These are phyloP conservation scores for Amiota communis DNA, from an alignment of 2,888 invertebrate species.

Conservation along the genomic window DNA sequence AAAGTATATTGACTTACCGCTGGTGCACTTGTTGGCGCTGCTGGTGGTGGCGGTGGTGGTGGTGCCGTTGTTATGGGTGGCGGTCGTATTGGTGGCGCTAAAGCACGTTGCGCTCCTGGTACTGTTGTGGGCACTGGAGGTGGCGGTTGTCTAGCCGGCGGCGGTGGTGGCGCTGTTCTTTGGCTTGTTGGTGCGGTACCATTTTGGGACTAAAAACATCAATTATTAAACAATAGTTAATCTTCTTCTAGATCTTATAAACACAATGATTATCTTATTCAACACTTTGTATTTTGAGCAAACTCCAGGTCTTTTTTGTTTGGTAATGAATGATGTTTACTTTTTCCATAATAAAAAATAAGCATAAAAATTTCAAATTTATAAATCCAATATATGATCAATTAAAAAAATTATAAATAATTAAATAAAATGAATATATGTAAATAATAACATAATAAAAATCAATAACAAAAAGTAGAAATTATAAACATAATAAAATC, in stretches of 20 bases:
- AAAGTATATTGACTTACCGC: constrained; percentile 47
- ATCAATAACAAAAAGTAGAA: too few relatives aligned
- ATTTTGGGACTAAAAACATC: constrained; percentile 59
- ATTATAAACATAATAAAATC: too few relatives aligned
- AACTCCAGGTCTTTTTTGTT: too few relatives aligned
- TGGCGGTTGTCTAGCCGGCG: constrained; percentile 75
- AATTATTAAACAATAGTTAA: not conserved
- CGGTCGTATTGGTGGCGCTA: constrained; percentile 71
- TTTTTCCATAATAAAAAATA: too few relatives aligned
- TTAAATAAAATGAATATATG: too few relatives aligned
- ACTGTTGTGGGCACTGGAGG: constrained; percentile 78
- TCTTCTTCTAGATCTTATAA: not conserved
- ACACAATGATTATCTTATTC: too few relatives aligned
- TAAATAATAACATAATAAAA: too few relatives aligned
- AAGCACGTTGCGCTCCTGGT: constrained; percentile 66
- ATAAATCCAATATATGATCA: too few relatives aligned
- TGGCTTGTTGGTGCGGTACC: constrained; percentile 60
- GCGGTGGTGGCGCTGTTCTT: constrained; percentile 72
- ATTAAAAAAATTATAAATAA: too few relatives aligned
- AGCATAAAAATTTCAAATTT: too few relatives aligned
- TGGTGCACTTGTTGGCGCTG: constrained; percentile 56
- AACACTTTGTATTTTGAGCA: too few relatives aligned
- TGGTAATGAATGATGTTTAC: too few relatives aligned
- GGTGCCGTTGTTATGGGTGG: constrained; percentile 66
- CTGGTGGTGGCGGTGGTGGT: constrained; percentile 57